A percentile compares a stretch with the other conserved stretches of the same genome.
These are phyloP conservation scores for Synergus gifuensis DNA, from an alignment of 2,888 invertebrate genomes.

Conservation along the genomic window DNA sequence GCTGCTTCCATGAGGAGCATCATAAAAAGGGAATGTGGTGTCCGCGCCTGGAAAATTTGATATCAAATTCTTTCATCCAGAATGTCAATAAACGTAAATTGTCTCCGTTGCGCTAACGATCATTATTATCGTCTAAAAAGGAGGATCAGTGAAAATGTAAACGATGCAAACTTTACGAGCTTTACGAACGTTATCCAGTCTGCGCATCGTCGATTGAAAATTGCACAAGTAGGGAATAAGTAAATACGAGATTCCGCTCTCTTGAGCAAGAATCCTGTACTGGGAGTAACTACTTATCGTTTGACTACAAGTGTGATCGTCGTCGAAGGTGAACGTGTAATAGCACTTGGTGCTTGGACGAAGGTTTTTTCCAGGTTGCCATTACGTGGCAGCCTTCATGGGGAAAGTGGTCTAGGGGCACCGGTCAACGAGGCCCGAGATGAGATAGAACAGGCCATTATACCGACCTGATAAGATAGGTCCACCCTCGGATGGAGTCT, in stretches of 20 bases:
- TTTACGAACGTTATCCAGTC: not conserved
- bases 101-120: not conserved
- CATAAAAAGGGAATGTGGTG: not conserved
- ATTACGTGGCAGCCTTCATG: slow-evolving; percentile 67
- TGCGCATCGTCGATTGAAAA: slow-evolving; percentile 19
- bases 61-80: not conserved
- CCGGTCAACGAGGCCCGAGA: slow-evolving; percentile 73
- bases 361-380: slow-evolving; percentile 59
- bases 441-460: slow-evolving; percentile 76
- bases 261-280: not conserved
- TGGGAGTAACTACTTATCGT: slow-evolving; percentile 24
- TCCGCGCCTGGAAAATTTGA: not conserved
- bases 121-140: slow-evolving; percentile 4
- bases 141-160: slow-evolving; percentile 18
- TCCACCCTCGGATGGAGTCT: slow-evolving; percentile 67
- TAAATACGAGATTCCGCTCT: not conserved
- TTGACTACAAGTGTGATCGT: slow-evolving; percentile 8
- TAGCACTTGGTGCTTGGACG: slow-evolving; percentile 41
- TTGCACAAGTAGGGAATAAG: slow-evolving; percentile 8
- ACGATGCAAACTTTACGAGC: slow-evolving; percentile 18
- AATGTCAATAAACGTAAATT: slow-evolving; percentile 24
- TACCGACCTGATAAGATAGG: slow-evolving; percentile 74
- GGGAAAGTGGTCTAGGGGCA: slow-evolving; percentile 71
- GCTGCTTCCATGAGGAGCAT: not conserved
- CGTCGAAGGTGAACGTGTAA: slow-evolving; percentile 28